Evolutionary conservation across 2,888 invertebrate species (phyloP).

Genomic region (Disparrhopalites patrizii): DNA sequence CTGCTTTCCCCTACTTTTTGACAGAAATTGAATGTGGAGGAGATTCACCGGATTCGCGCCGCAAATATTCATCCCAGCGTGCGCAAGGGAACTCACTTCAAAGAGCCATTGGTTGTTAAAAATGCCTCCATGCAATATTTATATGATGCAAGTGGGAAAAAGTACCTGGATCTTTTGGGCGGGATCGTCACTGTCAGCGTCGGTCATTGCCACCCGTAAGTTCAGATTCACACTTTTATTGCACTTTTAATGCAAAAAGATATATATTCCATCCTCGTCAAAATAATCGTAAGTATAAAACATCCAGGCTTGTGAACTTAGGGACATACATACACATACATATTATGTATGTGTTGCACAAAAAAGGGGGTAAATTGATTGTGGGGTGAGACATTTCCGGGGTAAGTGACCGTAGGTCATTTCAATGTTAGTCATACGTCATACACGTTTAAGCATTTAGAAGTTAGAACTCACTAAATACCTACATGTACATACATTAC

Average conservation of each 20-base stretch:
- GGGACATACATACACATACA: not conserved
- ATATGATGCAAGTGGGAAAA: constrained; percentile 75
- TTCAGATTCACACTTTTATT: constrained; percentile 45
- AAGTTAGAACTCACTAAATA: no score
- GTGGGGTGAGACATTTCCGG: no score
- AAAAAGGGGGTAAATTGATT: not conserved
- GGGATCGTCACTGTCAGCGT: constrained; percentile 97
- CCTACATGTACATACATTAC: no score
- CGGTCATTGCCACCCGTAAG: constrained; percentile 97
- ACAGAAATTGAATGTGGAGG: constrained; percentile 42
- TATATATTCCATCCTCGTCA: no score
- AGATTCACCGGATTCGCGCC: constrained; percentile 59
- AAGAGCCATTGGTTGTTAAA: constrained; percentile 74
- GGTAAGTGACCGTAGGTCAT: no score
- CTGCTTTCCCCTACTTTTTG: not conserved
- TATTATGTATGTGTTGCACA: not conserved
- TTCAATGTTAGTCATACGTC: no score
- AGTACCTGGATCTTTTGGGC: constrained; percentile 92
- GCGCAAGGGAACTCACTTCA: constrained; percentile 69
- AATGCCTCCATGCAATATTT: constrained; percentile 90
- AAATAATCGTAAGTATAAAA: no score
- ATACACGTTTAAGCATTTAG: no score
- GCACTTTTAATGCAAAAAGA: not conserved
- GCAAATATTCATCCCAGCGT: constrained; percentile 63
- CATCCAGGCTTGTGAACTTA: no score